Evolutionary conservation across 2,888 invertebrate genomes (phyloP), one percentile per base, ranked within the genome.

Genomic region (Cephus nigrinus): DNA sequence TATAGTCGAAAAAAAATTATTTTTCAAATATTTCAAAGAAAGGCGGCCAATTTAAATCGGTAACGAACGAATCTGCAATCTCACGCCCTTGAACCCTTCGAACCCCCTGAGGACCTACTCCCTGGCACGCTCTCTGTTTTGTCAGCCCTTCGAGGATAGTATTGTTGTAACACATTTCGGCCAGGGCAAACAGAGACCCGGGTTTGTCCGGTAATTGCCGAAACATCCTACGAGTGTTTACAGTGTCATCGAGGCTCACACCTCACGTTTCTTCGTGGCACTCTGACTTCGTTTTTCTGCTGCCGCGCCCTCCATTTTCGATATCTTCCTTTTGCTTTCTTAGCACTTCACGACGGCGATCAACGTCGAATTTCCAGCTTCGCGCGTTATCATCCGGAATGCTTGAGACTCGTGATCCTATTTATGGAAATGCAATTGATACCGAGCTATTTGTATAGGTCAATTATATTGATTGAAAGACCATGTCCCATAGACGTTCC

Each of bases 181-280:
- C 80, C 84, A 80, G 82, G 78, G 81, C 83, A 89, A 89, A 88
- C 84, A 88, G 80, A 79, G 80, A 76, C 78, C 76, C 71, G 80
- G 80, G 84, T 86, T 89, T 86, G 82, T 82, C 82, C 83, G 84
- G 86, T 89, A 88, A 89, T 88, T 88, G 88, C 87, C 86, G 86
- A 89, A 89, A 89, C 88, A 89, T 85, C 84, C 76, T 31, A 68
- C 83, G 82, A 88, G 86, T 89, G 88, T 89, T 89, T 88, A 85
- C 88, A 87, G 85, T 89, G 88, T 88, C 88, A 87, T 89, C 84
- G 85, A 88, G 84, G 85, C 82, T 85, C 79, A 79, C 80, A 79
- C 77, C 78, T 77, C 80, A 31, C n/a, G 69, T 69, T 69, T n/a
- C 69, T 69, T 31, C 30, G 69, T 69, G 69, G 30, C 69, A 69